These are phyloP conservation scores for Harpalus rubripes DNA, from an alignment of 2,888 invertebrate species.

Conservation along the genomic window DNA sequence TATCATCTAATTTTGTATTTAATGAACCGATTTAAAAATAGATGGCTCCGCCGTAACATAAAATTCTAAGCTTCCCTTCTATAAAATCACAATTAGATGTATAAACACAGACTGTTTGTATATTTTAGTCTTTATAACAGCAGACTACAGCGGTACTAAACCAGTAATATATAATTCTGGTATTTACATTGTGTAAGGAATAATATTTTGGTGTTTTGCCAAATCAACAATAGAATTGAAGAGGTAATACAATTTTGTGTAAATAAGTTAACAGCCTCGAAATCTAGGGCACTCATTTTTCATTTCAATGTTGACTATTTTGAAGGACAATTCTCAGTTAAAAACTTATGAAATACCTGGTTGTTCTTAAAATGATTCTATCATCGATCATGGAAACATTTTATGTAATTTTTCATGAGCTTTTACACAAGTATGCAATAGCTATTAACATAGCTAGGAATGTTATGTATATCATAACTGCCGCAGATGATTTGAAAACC, in stretches of 20 bases:
- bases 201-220: conserved; percentile 37
- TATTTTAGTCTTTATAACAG: conserved; percentile 44
- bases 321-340: background rate
- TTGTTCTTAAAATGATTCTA: too few species aligned
- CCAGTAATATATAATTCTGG: conserved; percentile 26
- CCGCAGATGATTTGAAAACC: too few species aligned
- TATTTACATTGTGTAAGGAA: conserved; percentile 55
- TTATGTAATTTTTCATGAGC: too few species aligned
- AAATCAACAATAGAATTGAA: conserved; percentile 47
- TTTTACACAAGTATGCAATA: too few species aligned
- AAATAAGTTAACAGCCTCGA: conserved; percentile 35
- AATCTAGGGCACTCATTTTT: conserved; percentile 17
- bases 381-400: too few species aligned
- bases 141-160: conserved; percentile 49
- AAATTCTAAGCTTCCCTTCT: conserved; percentile 23
- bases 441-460: too few species aligned
- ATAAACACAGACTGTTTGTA: conserved; percentile 49
- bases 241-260: conserved; percentile 46
- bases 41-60: conserved; percentile 16
- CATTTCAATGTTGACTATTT: background rate
- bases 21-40: conserved; percentile 39
- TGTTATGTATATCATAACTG: too few species aligned
- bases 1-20: conserved; percentile 12
- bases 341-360: background rate
- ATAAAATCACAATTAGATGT: conserved; percentile 41